Evolutionary conservation across 1,140 invertebrate genomes (phyloP), one percentile per base, ranked within the genome.

Genomic region (Eciton burchellii): DNA sequence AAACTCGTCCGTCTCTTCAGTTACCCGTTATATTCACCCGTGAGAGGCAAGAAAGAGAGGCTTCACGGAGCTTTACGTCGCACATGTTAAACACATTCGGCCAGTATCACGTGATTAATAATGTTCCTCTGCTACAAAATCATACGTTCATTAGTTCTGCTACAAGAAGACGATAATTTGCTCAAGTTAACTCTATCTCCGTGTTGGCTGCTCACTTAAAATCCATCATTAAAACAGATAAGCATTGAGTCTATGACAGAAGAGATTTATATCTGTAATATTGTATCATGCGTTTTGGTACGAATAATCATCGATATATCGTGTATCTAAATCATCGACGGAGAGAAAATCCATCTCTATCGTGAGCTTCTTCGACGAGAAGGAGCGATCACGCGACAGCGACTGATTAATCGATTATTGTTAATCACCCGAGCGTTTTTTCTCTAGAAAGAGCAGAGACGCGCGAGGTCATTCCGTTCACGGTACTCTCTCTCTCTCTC

Each of bases 71-170:
- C 74, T 79, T 68, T 70, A 54, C 73, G 45, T 65, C 45, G 74
- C 63, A 79, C 63, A 79, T 79, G 63, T 70, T 79, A 79, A 79
- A 79, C 70, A 79, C 74, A 70, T 79, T 79, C 70, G 74, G 63
- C 24, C 35, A 3, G 21, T 79, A 79, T 70, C 74, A 68, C 63
- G 29, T 24, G 41, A 63, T 70, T 70, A 79, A 70, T 63, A 66
- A 79, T 68, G 74, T 68, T 79, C 63, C 24, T 57, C 24, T 26
- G 49, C 70, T 49, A 68, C n/a, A 35, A 29, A 54, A 12, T 70
- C 63, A 79, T 68, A 3, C 24, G 16, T 5, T 56, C 43, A 21
- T 68, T 70, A 70, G 74, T 6, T 35, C n/a, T 0, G 14, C 52
- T 26, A 35, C 19, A 68, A 68, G 19, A 77, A 79, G 21, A 12